Conservation (phyloP, 2,888 invertebrate species). For the Harpalus rufipes region DNA sequence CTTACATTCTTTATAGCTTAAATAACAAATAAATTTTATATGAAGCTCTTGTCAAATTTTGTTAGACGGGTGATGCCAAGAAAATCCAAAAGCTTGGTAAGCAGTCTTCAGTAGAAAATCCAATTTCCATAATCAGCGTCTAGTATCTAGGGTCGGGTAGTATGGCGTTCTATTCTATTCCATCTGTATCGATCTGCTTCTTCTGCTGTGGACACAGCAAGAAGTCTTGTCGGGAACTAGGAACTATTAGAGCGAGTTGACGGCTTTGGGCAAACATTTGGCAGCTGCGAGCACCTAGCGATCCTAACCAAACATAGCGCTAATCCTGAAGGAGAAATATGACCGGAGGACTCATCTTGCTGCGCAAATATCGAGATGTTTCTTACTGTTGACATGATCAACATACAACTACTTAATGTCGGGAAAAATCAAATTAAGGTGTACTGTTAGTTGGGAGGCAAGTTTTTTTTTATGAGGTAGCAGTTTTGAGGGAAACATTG, state of each 20-base stretch:
- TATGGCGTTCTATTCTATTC: neutral
- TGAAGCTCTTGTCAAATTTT: no score
- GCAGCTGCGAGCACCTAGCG: constrained; percentile 62
- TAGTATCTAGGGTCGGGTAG: neutral
- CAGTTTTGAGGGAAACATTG: no score
- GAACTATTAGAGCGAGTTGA: constrained; percentile 49
- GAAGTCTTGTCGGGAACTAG: constrained; percentile 31
- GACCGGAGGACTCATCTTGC: constrained; percentile 63
- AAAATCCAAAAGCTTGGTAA: no score
- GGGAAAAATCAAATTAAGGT: no score
- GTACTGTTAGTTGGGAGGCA: no score
- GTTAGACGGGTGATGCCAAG: no score
- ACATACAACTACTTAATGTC: neutral
- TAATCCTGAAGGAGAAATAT: constrained; percentile 66
- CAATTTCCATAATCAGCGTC: neutral
- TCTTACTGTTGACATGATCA: constrained; percentile 28
- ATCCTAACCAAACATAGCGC: constrained; percentile 63
- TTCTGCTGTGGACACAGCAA: constrained; percentile 11
- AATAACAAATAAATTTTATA: no score
- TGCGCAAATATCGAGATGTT: constrained; percentile 48
- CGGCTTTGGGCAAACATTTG: constrained; percentile 30
- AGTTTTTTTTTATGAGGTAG: no score
- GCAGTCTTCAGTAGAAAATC: neutral
- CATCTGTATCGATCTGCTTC: neutral
- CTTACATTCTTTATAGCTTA: no score